Evolutionary conservation across 2,888 invertebrate genomes (phyloP).

Genomic region (Podotricha telesiphe): DNA sequence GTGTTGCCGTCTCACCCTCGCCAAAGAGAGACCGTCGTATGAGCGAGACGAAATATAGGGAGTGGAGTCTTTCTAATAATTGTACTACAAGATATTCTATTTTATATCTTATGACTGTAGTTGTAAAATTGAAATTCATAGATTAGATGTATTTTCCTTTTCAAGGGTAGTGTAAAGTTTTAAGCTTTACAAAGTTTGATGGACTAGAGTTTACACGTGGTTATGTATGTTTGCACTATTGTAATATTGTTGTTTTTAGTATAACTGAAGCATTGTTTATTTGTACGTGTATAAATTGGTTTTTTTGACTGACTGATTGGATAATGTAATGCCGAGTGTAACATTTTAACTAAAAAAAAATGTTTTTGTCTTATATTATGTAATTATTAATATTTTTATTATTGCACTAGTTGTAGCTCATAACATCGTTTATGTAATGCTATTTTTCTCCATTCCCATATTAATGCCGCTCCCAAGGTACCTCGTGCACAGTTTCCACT

Average conservation of each 20-base stretch:
- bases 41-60: slow-evolving; percentile 28
- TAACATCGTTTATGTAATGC: too few relatives aligned
- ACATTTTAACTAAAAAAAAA: too few relatives aligned
- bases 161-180: slow-evolving; percentile 31
- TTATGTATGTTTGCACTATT: neutral
- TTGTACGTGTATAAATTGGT: too few relatives aligned
- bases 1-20: slow-evolving; percentile 32
- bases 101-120: neutral
- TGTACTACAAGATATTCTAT: neutral
- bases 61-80: slow-evolving; percentile 26
- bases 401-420: too few relatives aligned
- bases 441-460: too few relatives aligned
- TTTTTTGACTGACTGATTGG: too few relatives aligned
- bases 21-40: neutral
- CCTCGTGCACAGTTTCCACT: too few relatives aligned
- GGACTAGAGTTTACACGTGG: neutral
- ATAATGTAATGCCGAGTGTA: too few relatives aligned
- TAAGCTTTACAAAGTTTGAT: slow-evolving; percentile 13
- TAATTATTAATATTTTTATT: too few relatives aligned
- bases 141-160: neutral
- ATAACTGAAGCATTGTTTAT: too few relatives aligned
- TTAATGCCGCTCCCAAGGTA: too few relatives aligned
- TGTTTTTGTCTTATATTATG: too few relatives aligned
- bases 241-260: neutral
- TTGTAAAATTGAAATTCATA: neutral